Percentiles rank a stretch among this genome's conserved stretches.
Conservation (phyloP, 2,797 vertebrate genomes). For the Falco berigora region DNA sequence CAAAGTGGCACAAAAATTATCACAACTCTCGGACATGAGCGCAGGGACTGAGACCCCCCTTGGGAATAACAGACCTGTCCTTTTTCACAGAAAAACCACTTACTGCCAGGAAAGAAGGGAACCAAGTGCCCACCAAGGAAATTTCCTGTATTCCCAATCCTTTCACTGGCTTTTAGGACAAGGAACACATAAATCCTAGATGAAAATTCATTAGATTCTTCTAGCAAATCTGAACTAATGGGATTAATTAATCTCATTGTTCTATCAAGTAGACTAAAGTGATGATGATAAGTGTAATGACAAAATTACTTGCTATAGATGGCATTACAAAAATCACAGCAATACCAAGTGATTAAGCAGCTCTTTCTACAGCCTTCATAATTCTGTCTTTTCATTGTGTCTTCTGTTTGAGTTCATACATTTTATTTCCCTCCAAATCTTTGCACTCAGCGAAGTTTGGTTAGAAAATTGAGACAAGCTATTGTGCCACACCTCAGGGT, state of each 20-base stretch:
- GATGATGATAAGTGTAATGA: not conserved
- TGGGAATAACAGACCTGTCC: not conserved
- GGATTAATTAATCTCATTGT: constrained; percentile 33
- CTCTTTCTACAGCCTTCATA: not conserved
- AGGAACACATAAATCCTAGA: not conserved
- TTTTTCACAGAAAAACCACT: not conserved
- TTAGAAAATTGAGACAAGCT: not conserved
- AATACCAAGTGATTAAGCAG: not conserved
- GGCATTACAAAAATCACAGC: not conserved
- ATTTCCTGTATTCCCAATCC: not conserved
- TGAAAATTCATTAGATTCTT: constrained; percentile 5
- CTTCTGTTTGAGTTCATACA: not conserved
- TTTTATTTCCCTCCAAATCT: not conserved
- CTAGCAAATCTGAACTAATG: constrained; percentile 13
- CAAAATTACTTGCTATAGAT: not conserved
- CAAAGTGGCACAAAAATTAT: not conserved
- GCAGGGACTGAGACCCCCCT: not conserved
- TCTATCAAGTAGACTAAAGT: not conserved
- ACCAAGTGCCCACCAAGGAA: not conserved
- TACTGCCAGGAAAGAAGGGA: not conserved
- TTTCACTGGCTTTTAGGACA: not conserved
- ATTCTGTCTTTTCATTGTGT: not conserved
- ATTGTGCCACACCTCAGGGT: not conserved
- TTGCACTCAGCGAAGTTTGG: not conserved
- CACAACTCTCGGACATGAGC: not conserved